These are phyloP conservation scores for Pyrocephalus nanus DNA, from an alignment of 2,797 vertebrate genomes.

Conservation along the genomic window DNA sequence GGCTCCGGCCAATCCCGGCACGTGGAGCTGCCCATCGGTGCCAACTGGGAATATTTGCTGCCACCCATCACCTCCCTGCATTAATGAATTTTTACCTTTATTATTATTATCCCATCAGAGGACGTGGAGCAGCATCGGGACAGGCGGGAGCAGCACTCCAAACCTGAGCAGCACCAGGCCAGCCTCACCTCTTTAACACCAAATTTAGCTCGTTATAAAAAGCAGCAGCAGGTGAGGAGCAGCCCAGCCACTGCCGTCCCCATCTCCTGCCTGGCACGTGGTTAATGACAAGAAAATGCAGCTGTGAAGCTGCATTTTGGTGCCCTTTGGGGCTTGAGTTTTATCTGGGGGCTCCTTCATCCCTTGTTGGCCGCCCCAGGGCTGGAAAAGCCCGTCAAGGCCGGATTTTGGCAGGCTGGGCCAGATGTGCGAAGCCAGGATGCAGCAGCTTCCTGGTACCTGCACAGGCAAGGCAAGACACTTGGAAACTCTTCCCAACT, in stretches of 20 bases:
- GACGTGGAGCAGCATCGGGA: accelerated
- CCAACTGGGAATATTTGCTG: not conserved
- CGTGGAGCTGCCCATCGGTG: accelerated
- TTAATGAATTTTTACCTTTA: not conserved
- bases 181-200: not conserved
- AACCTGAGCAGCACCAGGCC: not conserved
- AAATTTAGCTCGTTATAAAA: not conserved
- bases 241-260: not conserved
- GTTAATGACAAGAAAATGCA: not conserved
- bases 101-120: not conserved
- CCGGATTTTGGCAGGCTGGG: not conserved
- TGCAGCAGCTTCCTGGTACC: not conserved
- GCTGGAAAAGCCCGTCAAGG: accelerated
- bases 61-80: not conserved
- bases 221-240: accelerated
- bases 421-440: conserved; percentile 46
- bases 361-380: accelerated
- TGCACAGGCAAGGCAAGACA: not conserved
- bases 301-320: not conserved
- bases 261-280: accelerated
- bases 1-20: not conserved
- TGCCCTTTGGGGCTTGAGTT: not conserved
- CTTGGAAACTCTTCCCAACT: not conserved
- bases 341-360: not conserved
- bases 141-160: accelerated